A percentile compares a stretch with the other conserved stretches of the same genome.
These are phyloP conservation scores for Mohoua ochrocephala DNA, from an alignment of 2,113 vertebrate species.

Conservation along the genomic window DNA sequence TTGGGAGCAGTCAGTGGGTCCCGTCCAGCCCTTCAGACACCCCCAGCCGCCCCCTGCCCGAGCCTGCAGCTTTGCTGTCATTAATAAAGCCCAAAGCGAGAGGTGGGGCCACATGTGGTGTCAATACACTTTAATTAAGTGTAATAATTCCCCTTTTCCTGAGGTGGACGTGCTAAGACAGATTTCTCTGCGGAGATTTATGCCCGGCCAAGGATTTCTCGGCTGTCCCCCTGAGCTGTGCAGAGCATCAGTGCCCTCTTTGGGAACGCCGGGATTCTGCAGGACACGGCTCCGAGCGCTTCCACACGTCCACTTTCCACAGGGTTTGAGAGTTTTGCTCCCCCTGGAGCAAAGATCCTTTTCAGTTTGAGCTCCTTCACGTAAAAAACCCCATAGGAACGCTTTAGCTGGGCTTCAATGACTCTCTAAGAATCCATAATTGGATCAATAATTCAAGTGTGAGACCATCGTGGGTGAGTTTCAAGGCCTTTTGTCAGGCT, in stretches of 20 bases:
- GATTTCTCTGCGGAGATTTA: slow-evolving; percentile 67
- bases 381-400: fast-evolving
- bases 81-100: slow-evolving; percentile 68
- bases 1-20: background rate
- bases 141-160: slow-evolving; percentile 85
- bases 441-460: background rate
- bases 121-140: slow-evolving; percentile 89
- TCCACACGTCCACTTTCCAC: background rate
- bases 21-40: background rate
- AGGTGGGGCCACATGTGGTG: slow-evolving; percentile 81
- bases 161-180: slow-evolving; percentile 75
- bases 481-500: background rate
- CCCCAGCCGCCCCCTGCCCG: background rate
- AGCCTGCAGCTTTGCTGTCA: slow-evolving; percentile 57
- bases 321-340: fast-evolving
- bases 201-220: background rate
- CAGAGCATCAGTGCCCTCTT: slow-evolving; percentile 73
- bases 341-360: background rate
- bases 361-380: background rate
- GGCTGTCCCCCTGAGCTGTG: background rate
- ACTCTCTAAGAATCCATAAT: background rate
- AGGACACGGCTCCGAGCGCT: background rate
- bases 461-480: background rate
- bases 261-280: slow-evolving; percentile 11
- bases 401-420: background rate